Evolutionary conservation across 2,797 vertebrate genomes (phyloP).

Genomic region (Propithecus perrieri): DNA sequence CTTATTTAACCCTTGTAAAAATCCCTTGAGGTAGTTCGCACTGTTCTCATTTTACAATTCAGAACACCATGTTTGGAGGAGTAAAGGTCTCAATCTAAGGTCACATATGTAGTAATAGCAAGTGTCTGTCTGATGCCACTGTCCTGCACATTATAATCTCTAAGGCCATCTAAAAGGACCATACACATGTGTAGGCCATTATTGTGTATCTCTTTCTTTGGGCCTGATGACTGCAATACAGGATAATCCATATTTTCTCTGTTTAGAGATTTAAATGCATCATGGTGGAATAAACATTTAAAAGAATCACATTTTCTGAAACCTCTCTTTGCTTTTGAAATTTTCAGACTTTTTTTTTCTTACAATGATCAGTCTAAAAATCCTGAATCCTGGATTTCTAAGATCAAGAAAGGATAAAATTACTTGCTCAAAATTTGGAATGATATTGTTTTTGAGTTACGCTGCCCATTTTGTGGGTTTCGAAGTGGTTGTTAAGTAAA

Average conservation of each 20-base stretch:
- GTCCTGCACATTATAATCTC: neutral
- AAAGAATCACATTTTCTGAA: neutral
- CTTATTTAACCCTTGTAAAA: neutral
- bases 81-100: neutral
- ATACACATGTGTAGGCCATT: neutral
- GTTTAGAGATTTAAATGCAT: neutral
- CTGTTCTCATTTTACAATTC: neutral
- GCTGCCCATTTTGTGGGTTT: neutral
- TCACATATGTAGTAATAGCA: neutral
- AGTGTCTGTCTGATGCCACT: neutral
- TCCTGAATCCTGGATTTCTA: neutral
- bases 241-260: neutral
- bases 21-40: neutral
- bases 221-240: neutral
- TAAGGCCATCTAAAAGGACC: neutral
- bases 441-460: neutral
- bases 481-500: conserved; percentile 36
- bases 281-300: neutral
- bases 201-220: neutral
- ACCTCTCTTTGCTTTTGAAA: conserved; percentile 8
- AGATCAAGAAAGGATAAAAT: neutral
- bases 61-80: neutral
- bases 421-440: neutral
- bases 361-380: neutral
- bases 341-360: neutral